Evolutionary conservation across 2,797 vertebrate species (phyloP).

Genomic region (Ctenochaetus hawaiiensis): DNA sequence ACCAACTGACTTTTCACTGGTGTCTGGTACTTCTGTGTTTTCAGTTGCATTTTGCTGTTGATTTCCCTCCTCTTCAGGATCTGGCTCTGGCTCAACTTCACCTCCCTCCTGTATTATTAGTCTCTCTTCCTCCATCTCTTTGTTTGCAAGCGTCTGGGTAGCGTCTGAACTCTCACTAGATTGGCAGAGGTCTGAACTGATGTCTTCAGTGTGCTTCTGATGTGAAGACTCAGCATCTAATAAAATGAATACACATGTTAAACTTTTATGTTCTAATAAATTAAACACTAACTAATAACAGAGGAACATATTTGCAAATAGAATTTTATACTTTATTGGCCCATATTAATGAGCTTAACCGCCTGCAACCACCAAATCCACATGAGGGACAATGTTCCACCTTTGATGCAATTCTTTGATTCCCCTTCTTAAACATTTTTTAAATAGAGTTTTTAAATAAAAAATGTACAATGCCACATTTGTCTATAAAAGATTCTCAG

Average conservation of each 20-base stretch:
- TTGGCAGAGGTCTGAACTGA: conserved; percentile 72
- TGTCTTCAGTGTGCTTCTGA: conserved; percentile 72
- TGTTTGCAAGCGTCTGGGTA: conserved; percentile 63
- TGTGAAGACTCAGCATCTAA: conserved; percentile 79
- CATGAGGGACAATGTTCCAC: background rate
- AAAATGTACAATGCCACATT: background rate
- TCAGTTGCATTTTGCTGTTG: conserved; percentile 71
- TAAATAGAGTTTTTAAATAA: background rate
- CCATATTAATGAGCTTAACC: background rate
- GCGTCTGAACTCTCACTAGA: conserved; percentile 68
- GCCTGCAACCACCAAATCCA: background rate
- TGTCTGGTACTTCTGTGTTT: conserved; percentile 71
- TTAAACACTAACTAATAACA: background rate
- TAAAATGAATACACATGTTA: conserved; percentile 35
- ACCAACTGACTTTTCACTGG: conserved; percentile 70
- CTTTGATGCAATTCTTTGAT: background rate
- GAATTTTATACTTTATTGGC: background rate
- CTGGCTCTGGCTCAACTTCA: conserved; percentile 62
- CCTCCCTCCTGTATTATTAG: conserved; percentile 74
- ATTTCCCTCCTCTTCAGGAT: conserved; percentile 72
- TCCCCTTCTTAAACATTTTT: background rate
- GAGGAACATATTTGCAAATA: conserved; percentile 9
- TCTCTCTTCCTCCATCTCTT: conserved; percentile 81
- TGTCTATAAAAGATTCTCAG: background rate
- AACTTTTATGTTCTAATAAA: conserved; percentile 1